Base-by-base conservation (phyloP, 2,113 vertebrate species). In the Cyprinus carpio region DNA sequence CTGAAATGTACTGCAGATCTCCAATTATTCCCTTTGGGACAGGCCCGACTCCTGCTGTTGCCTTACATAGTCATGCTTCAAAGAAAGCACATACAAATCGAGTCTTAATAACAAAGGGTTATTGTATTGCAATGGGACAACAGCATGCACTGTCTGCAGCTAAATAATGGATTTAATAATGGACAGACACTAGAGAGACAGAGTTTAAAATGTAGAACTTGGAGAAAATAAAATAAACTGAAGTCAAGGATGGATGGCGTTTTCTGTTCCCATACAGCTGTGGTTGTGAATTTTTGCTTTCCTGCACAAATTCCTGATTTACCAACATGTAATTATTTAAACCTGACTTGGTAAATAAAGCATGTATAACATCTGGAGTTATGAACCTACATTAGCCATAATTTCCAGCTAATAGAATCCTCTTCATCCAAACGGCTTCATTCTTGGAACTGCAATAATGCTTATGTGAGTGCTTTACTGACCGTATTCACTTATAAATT, bases 361-460 rank as follows among this genome's bases (percentile, higher is more conserved):
- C 79, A 54, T 69, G 62, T 60, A 85, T 46, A 87, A 85, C 79
- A 87, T 87, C 83, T 87, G 87, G 74, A 83, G 74, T 79, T 85
- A 40, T 46, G 29, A 58, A 82, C 84, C 84, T 58, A 78, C 83
- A 85, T 87, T 82, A 88, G 34, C 54, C 75, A 83, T 85, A 88
- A 88, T 85, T 54, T 83, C 75, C 80, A 88, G 56, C 64, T 88
- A 85, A 88, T 78, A 85, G 34, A 74, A 25, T 56, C 46, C 74
- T 25, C 56, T 67, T 81, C 83, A 46, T 43, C 75, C 76, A 75
- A 72, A 67, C 25, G 20, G 71, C 64, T 87, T 43, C 12, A 62
- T 34, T 77, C 51, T 67, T 78, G 80, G 80, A 65, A 74, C 67
- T 9, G 69, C 43, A 46, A 46, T 46, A 46, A 46, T 46, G 43